Conservation (phyloP, 30 jellyfish, hydroid and myxozoan genomes). For the Hydra vulgaris region DNA sequence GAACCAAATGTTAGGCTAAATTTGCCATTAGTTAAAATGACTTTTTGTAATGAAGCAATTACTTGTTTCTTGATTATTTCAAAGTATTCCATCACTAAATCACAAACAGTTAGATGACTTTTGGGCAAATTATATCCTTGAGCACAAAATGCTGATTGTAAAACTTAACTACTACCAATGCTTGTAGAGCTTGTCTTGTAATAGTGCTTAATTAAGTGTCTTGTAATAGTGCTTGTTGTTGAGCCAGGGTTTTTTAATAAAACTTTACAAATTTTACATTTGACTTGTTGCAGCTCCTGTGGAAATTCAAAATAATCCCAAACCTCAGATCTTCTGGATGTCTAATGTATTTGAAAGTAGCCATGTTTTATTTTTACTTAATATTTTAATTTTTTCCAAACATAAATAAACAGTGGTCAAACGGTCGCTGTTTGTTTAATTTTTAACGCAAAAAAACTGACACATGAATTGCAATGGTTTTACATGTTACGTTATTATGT, state of each 20-base stretch:
- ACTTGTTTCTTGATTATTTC: not conserved
- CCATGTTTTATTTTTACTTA: too few relatives aligned
- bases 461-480: too few relatives aligned
- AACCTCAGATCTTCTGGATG: not conserved
- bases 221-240: not conserved
- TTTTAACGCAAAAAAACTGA: too few relatives aligned
- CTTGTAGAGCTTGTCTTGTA: not conserved
- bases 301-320: not conserved
- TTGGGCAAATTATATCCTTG: not conserved
- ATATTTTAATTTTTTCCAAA: too few relatives aligned
- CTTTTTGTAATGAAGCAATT: not conserved
- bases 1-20: not conserved
- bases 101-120: not conserved
- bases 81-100: not conserved
- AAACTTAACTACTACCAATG: not conserved
- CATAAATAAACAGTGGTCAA: too few relatives aligned
- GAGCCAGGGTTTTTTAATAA: not conserved
- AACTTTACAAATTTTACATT: not conserved
- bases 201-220: not conserved
- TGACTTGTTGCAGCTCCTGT: not conserved
- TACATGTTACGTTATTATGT: too few relatives aligned
- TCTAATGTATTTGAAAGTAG: too few relatives aligned
- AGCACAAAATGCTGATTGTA: not conserved
- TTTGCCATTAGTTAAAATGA: not conserved
- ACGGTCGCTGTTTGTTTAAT: too few relatives aligned